Evolutionary conservation across 2,797 vertebrate genomes (phyloP), one percentile per base, ranked within the genome.

Genomic region (Sphenopsis melanotis): DNA sequence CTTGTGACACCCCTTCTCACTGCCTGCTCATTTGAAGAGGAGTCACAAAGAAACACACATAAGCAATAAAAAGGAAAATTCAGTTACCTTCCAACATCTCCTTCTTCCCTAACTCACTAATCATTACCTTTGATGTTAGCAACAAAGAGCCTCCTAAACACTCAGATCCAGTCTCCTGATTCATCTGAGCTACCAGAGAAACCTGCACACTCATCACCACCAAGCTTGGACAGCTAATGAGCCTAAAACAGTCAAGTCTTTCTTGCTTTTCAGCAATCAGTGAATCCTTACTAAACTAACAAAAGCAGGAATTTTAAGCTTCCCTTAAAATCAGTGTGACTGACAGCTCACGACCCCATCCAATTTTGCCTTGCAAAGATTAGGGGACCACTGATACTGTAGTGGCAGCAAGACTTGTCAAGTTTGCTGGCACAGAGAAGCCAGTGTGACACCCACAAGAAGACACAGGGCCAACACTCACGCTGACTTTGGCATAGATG

Each of bases 401-500:
- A 36, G 15, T 34, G 27, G 47, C 27, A 84, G 32, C 16, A 56
- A 47, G 32, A 84, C 23, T 1, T 72, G 34, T 7, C 34, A 65
- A 41, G 37, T 71, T 47, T 42, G 15, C n/a, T 17, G 39, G 29
- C 27, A 36, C 1, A 4, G 30, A 66, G n/a, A 42, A 63, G 17
- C 2, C 80, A 69, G 32, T 13, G 34, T 1, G 1, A 29, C 26
- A 37, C 10, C 19, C 64, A 23, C 7, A 72, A 64, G 52, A 69
- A 52, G 44, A 27, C 17, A 50, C 1, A 7, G 7, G 16, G n/a
- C 19, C 83, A 89, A 92, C 94, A 99, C 99, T 99, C 95, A 99
- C 99, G 71, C 99, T 99, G 98, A 99, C 99, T 99, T 99, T 99
- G 81, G 99, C 99, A 0, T 99, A 99, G 96, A 99, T 99, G 94